Conservation (phyloP, 2,888 invertebrate genomes). For the Miltochrista miniata region DNA sequence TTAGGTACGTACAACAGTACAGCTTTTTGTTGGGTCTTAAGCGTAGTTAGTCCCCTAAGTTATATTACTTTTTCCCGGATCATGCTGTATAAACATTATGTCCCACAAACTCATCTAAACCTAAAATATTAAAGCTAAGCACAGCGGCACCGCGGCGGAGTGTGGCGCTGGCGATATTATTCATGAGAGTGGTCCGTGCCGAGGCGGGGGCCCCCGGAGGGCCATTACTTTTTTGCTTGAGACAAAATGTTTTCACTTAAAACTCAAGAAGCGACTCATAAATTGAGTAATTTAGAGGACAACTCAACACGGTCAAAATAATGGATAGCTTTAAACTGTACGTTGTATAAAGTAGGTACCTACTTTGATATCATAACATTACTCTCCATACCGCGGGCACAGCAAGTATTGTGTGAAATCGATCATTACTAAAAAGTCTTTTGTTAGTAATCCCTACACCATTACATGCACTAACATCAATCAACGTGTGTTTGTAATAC, state of each 20-base stretch:
- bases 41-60: not conserved
- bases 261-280: not conserved
- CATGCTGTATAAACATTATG: constrained; percentile 3
- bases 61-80: not conserved
- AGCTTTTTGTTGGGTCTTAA: not conserved
- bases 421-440: too few relatives aligned
- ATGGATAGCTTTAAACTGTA: too few relatives aligned
- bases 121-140: not conserved
- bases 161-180: constrained; percentile 8
- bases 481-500: too few relatives aligned
- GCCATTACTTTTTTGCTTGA: constrained; percentile 10
- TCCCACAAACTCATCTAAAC: not conserved
- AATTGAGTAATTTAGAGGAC: constrained; percentile 3
- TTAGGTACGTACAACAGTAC: too few relatives aligned
- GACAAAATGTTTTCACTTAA: constrained; percentile 6
- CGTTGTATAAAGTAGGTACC: too few relatives aligned
- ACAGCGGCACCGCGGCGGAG: not conserved
- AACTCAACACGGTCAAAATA: constrained; percentile 6
- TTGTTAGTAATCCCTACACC: too few relatives aligned
- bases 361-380: too few relatives aligned
- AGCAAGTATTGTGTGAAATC: too few relatives aligned
- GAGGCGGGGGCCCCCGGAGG: not conserved
- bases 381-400: too few relatives aligned
- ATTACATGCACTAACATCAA: too few relatives aligned
- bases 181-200: constrained; percentile 4